Percentiles rank a stretch among this genome's conserved stretches.
These are phyloP conservation scores for Gallinago jamesoni DNA, from an alignment of 2,113 vertebrate species.

Conservation along the genomic window DNA sequence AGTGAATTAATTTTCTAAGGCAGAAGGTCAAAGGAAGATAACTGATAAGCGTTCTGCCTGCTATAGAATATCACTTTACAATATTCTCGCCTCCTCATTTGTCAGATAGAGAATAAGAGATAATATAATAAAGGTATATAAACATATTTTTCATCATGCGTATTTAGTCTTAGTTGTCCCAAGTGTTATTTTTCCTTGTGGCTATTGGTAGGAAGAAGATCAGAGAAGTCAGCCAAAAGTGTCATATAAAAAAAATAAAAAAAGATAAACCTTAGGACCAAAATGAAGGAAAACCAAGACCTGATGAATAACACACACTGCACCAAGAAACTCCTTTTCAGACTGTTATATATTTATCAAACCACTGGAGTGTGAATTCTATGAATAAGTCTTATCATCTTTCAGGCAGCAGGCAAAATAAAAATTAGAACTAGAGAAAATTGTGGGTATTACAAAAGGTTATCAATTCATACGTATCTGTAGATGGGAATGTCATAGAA, in stretches of 20 bases:
- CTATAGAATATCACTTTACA: constrained; percentile 73
- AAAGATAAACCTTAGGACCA: constrained; percentile 30
- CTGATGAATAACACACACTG: constrained; percentile 74
- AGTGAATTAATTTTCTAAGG: constrained; percentile 83
- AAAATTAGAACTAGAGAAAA: constrained; percentile 72
- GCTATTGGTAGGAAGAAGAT: constrained; percentile 33
- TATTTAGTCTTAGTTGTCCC: constrained; percentile 48
- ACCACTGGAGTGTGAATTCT: constrained; percentile 73
- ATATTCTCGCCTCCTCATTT: constrained; percentile 55
- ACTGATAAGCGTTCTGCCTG: constrained; percentile 77
- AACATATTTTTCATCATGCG: constrained; percentile 50
- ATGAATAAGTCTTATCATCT: constrained; percentile 74
- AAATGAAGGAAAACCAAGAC: constrained; percentile 55
- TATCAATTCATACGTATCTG: neutral
- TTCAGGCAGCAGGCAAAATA: constrained; percentile 65
- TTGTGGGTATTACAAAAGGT: constrained; percentile 45
- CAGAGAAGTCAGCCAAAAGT: constrained; percentile 55
- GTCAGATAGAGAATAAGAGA: constrained; percentile 67
- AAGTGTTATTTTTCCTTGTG: constrained; percentile 47
- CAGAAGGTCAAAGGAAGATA: constrained; percentile 81
- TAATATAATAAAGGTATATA: constrained; percentile 72
- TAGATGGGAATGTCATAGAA: constrained; percentile 40
- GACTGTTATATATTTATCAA: constrained; percentile 79
- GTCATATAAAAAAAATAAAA: constrained; percentile 13
- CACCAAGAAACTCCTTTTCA: constrained; percentile 72